Evolutionary conservation across 1,140 invertebrate genomes (phyloP), one percentile per base, ranked within the genome.

Genomic region (Caenorhabditis tropicalis): DNA sequence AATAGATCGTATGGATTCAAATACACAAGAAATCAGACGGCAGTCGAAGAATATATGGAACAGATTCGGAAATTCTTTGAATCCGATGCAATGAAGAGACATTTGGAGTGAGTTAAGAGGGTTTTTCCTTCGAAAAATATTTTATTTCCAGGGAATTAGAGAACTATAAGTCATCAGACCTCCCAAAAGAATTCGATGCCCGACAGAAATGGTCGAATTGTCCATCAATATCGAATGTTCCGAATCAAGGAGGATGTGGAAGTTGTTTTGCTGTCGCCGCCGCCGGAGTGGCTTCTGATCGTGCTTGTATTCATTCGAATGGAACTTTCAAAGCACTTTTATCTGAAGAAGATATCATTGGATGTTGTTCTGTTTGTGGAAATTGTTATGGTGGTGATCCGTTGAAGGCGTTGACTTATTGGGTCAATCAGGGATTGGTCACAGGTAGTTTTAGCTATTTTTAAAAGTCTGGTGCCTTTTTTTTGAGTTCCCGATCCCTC

Each of bases 121-220:
- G 4, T 81, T 4, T 1, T 27, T 51, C n/a, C 16, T 12, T 1
- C 49, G 31, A 33, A 70, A 70, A 6, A 24, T 27, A 27, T 10
- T 6, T 9, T 56, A 9, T 74, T 70, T 83, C n/a, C 60, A 83
- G 82, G 48, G 85, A 86, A 81, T 53, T 86, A 5, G 82, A 86
- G 24, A 82, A 84, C 29, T 86, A 87, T 48, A 46, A 53, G n/a
- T 60, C 21, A 16, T 31, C 21, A 0, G 33, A 51, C 5, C 70
- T 87, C 56, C 95, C 95, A 0, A 93, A 94, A 31, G 92, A 93
- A 83, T 96, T 96, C 91, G 95, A 96, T 91, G 91, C 95, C 0
- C 92, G 95, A 49, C 91, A 92, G 56, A 92, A 95, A 82, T 96
- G 95, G 95, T 94, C 95, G 0, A 91, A 95, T 88, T 97, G 96